A percentile compares a stretch with the other conserved stretches of the same genome.
Conservation (phyloP, 2,888 invertebrate genomes). For the Allygus modestus region DNA sequence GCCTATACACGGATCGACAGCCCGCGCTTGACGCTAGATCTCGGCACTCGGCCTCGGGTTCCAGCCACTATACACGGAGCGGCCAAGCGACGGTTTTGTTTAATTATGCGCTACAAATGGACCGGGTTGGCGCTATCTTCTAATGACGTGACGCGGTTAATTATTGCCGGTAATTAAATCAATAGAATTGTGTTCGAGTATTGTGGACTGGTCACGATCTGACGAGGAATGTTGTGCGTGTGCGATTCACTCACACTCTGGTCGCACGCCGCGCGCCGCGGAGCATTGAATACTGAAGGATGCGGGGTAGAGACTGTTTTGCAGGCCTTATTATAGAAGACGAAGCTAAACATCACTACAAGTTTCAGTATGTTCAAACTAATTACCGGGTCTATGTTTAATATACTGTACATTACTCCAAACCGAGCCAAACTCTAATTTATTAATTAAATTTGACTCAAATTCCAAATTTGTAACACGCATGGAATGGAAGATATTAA, state of each 20-base stretch:
- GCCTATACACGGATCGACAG: too few species aligned
- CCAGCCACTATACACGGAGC: too few species aligned
- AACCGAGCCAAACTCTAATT: too few species aligned
- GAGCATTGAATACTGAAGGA: too few species aligned
- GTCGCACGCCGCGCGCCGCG: not conserved
- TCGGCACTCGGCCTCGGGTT: not conserved
- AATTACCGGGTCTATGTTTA: too few species aligned
- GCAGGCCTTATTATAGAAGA: not conserved
- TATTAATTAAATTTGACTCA: too few species aligned
- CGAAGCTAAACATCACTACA: too few species aligned
- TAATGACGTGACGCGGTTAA: slow-evolving; percentile 52
- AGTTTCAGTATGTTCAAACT: too few species aligned
- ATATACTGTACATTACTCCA: too few species aligned
- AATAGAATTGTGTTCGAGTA: slow-evolving; percentile 27
- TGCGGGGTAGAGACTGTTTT: too few species aligned
- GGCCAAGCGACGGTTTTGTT: slow-evolving; percentile 12
- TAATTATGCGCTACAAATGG: slow-evolving; percentile 39
- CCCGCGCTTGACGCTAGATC: not conserved
- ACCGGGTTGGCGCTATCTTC: slow-evolving; percentile 15
- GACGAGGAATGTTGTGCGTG: not conserved
- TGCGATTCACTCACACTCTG: not conserved
- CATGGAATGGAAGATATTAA: not conserved
- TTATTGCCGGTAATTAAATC: slow-evolving; percentile 52
- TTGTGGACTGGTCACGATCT: slow-evolving; percentile 39
- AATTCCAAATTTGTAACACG: too few species aligned